Percentiles rank a stretch among this genome's conserved stretches.
phyloP scores from a whole-genome alignment of 2,113 vertebrate species.

The Lycaon pictus region DNA sequence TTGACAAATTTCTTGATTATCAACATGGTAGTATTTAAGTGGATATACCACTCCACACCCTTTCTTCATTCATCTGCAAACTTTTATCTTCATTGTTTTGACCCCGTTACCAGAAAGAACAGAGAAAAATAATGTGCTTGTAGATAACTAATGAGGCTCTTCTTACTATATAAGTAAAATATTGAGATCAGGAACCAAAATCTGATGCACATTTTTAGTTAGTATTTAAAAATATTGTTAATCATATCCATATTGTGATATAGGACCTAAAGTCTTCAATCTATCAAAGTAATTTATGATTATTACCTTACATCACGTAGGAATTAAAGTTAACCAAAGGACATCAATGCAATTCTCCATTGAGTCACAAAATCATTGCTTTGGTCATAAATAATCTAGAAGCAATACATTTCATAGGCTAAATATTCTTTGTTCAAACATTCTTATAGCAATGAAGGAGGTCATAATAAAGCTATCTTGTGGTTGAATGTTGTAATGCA shows the following conservation, averaged over 20 bases:
- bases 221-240: slow-evolving; percentile 53
- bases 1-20: slow-evolving; percentile 30
- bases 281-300: slow-evolving; percentile 52
- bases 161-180: slow-evolving; percentile 57
- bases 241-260: neutral
- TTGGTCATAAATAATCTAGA: slow-evolving; percentile 18
- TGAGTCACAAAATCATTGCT: slow-evolving; percentile 35
- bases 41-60: neutral
- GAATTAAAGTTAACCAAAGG: slow-evolving; percentile 32
- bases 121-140: slow-evolving; percentile 15
- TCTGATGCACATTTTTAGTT: slow-evolving; percentile 48
- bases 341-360: slow-evolving; percentile 29
- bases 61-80: slow-evolving; percentile 32
- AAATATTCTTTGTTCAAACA: slow-evolving; percentile 53
- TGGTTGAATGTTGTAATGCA: neutral
- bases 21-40: neutral
- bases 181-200: neutral
- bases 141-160: neutral
- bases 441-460: neutral
- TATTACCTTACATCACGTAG: slow-evolving; percentile 33
- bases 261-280: neutral
- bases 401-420: slow-evolving; percentile 26
- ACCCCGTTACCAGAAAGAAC: neutral
- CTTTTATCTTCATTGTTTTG: slow-evolving; percentile 25
- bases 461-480: slow-evolving; percentile 50